A percentile compares a stretch with the other conserved stretches of the same genome.
These are phyloP conservation scores for Ramphastos sulfuratus DNA, from an alignment of 2,113 vertebrate species.

Conservation along the genomic window DNA sequence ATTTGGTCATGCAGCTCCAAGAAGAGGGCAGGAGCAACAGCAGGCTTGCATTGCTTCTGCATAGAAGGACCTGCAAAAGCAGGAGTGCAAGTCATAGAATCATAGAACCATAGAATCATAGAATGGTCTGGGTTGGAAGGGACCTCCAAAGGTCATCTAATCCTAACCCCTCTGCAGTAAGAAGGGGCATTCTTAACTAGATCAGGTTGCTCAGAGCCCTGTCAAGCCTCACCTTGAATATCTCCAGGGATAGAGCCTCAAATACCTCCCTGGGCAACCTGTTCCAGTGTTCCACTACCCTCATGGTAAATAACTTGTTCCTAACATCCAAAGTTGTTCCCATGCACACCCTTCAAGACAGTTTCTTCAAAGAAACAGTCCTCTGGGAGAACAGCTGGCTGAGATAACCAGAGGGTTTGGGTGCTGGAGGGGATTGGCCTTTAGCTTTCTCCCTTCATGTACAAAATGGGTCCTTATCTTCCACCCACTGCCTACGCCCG, in stretches of 20 bases:
- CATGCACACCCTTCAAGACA: not conserved
- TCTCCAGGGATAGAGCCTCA: no score
- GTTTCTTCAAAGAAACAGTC: not conserved
- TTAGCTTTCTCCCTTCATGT: accelerated
- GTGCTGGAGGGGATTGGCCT: not conserved
- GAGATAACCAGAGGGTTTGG: not conserved
- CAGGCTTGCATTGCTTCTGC: not conserved
- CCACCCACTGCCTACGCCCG: accelerated
- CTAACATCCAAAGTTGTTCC: no score
- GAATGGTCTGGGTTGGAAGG: no score
- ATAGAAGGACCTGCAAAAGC: not conserved
- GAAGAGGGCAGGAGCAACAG: not conserved
- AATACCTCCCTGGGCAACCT: no score
- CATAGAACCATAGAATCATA: no score
- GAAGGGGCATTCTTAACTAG: no score
- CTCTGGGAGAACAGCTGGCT: not conserved
- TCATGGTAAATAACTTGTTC: no score
- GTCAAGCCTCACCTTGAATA: no score
- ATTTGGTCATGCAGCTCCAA: not conserved
- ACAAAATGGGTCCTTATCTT: not conserved
- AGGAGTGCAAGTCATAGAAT: not conserved
- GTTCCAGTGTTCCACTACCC: no score
- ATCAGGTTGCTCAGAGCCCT: no score
- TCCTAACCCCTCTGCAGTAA: no score
- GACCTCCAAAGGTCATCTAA: no score